A percentile compares a stretch with the other conserved stretches of the same genome.
These are phyloP conservation scores for Axea sp. DNA, from an alignment of 2,888 invertebrate genomes.

Conservation along the genomic window DNA sequence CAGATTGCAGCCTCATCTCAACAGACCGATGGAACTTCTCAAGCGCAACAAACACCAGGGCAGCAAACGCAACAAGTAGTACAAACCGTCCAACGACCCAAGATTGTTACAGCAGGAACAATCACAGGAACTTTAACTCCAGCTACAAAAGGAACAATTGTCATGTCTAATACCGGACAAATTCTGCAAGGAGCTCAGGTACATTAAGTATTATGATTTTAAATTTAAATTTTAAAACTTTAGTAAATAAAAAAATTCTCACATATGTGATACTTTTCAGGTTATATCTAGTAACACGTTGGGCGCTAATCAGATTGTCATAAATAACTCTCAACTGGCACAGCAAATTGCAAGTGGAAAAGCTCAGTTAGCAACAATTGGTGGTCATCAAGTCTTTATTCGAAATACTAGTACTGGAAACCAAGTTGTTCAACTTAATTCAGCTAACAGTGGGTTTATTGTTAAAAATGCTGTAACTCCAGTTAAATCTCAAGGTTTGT, in stretches of 20 bases:
- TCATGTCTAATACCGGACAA: conserved; percentile 76
- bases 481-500: conserved; percentile 67
- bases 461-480: conserved; percentile 72
- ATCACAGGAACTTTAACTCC: conserved; percentile 66
- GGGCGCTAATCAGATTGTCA: conserved; percentile 85
- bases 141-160: conserved; percentile 71
- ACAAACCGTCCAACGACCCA: conserved; percentile 67
- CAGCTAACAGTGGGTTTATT: conserved; percentile 68
- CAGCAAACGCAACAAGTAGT: conserved; percentile 62
- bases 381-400: conserved; percentile 91
- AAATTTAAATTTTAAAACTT: too few species aligned
- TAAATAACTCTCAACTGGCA: conserved; percentile 86
- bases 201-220: conserved; percentile 3
- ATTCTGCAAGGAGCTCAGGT: conserved; percentile 71
- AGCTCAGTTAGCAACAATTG: conserved; percentile 90
- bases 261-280: conserved; percentile 64
- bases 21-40: conserved; percentile 67
- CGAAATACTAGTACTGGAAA: conserved; percentile 85
- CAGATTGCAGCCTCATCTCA: conserved; percentile 70
- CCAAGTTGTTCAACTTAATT: conserved; percentile 83
- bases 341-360: conserved; percentile 91
- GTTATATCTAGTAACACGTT: conserved; percentile 78
- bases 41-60: conserved; percentile 61
- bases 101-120: conserved; percentile 65
- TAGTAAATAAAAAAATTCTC: too few species aligned